Base-by-base conservation (phyloP, 2,113 vertebrate species). In the Stigmatopora argus region DNA sequence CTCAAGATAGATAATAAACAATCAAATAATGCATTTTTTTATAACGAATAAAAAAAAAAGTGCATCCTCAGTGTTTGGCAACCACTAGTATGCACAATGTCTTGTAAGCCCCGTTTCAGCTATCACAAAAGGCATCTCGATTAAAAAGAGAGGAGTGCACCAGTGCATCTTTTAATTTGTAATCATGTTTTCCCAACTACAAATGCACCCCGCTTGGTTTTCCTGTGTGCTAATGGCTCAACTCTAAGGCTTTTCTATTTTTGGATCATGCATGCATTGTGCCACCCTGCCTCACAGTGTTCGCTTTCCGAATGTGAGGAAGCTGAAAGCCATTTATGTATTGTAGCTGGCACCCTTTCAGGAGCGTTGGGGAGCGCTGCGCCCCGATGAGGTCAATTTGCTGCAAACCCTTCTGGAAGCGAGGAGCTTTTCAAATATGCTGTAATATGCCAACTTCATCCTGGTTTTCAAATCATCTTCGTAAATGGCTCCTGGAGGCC, bases 221-320 rank as follows among this genome's bases (percentile, higher is more conserved):
- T 75, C n/a, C 19, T 57, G 21, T 52, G 45, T 26, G 47, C 19
- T 66, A 70, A 64, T 58, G 35, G 55, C 68, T 65, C 59, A 69
- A 41, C 68, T 64, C 65, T 55, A 51, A 51, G 66, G 41, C 44
- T 63, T 72, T 79, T 79, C 88, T 91, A 89, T 90, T 89, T 91
- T 84, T 78, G 80, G 82, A 65, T 65, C 58, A 23, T 68, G 68
- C 74, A 73, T 83, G 80, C 83, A 86, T 88, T 88, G 77, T 88
- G 75, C 77, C 75, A 71, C 70, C 68, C 67, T 73, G 69, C 80
- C 77, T 71, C 72, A 81, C 72, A 82, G 83, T 76, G 74, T 68
- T 76, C 72, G 60, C 73, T 75, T 67, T 44, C 46, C 58, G 70
- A 74, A 79, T 79, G 81, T 81, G 80, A 71, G 68, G 75, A 76